Evolutionary conservation across 2,888 invertebrate genomes (phyloP).

Genomic region (Nemotelus pantherinus): DNA sequence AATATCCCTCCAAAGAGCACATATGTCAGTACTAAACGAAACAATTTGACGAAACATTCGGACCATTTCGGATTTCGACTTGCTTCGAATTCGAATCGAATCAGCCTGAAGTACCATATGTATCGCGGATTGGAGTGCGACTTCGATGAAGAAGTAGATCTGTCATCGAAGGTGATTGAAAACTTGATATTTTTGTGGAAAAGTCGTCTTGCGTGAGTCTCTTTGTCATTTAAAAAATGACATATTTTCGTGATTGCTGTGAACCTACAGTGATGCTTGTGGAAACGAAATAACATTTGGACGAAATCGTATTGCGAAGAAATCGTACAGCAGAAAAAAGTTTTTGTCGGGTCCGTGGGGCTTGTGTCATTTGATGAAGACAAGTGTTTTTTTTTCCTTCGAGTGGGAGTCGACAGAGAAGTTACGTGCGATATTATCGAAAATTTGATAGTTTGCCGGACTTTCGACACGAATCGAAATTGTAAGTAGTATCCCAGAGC

Average conservation of each 20-base stretch:
- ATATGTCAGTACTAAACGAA: too few relatives aligned
- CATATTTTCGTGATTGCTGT: slow-evolving; percentile 6
- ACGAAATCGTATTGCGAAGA: background rate
- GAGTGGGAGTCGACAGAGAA: slow-evolving; percentile 17
- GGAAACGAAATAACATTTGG: background rate
- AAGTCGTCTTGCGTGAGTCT: slow-evolving; percentile 19
- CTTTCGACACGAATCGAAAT: slow-evolving; percentile 2
- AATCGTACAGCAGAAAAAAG: slow-evolving; percentile 2
- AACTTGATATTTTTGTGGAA: slow-evolving; percentile 2
- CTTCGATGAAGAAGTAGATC: slow-evolving; percentile 5
- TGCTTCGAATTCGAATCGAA: too few relatives aligned
- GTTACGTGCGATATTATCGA: too few relatives aligned
- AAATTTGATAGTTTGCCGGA: too few relatives aligned
- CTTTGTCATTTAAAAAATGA: slow-evolving; percentile 22
- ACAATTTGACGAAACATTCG: too few relatives aligned
- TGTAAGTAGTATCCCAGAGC: background rate
- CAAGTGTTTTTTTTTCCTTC: slow-evolving; percentile 15
- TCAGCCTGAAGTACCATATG: too few relatives aligned
- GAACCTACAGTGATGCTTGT: background rate
- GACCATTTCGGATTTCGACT: too few relatives aligned
- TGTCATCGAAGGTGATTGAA: slow-evolving; percentile 27
- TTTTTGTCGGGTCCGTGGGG: background rate
- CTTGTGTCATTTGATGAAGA: slow-evolving; percentile 11
- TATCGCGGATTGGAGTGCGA: too few relatives aligned
- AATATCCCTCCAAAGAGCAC: too few relatives aligned